Evolutionary conservation across 2,888 invertebrate species (phyloP).

Genomic region (Epinotia nisella): DNA sequence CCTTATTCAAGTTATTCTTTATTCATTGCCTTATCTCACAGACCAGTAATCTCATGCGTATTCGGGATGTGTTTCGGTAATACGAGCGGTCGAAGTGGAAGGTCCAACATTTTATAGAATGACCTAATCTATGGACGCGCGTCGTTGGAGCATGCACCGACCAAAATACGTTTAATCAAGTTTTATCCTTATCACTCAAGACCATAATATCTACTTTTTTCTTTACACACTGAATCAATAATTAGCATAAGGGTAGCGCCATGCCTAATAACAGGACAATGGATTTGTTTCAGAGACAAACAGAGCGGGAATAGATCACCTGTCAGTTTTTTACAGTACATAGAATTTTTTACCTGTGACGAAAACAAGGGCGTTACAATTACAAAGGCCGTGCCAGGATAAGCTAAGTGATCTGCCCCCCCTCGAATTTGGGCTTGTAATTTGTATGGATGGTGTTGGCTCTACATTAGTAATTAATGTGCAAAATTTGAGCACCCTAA

Average conservation of each 20-base stretch:
- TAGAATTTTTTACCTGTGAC: too few relatives aligned
- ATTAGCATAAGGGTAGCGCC: background rate
- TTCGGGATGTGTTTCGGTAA: constrained; percentile 15
- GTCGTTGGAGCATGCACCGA: too few relatives aligned
- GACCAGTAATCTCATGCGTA: constrained; percentile 6
- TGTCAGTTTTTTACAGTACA: too few relatives aligned
- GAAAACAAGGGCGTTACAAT: too few relatives aligned
- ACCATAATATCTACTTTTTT: background rate
- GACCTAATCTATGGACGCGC: background rate
- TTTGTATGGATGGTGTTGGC: too few relatives aligned
- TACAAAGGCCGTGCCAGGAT: too few relatives aligned
- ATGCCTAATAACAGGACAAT: background rate
- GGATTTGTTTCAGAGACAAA: too few relatives aligned
- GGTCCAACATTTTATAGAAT: background rate
- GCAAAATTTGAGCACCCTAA: too few relatives aligned
- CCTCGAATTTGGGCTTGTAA: too few relatives aligned
- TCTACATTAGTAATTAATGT: too few relatives aligned
- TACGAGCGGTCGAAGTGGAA: constrained; percentile 1
- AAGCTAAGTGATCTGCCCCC: too few relatives aligned
- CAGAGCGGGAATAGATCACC: too few relatives aligned
- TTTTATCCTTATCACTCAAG: background rate
- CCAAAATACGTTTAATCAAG: background rate
- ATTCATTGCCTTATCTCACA: constrained; percentile 1
- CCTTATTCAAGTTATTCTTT: constrained; percentile 10
- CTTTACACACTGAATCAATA: background rate